These are phyloP conservation scores for Mythimna lalbum DNA, from an alignment of 2,888 invertebrate species.

Conservation along the genomic window DNA sequence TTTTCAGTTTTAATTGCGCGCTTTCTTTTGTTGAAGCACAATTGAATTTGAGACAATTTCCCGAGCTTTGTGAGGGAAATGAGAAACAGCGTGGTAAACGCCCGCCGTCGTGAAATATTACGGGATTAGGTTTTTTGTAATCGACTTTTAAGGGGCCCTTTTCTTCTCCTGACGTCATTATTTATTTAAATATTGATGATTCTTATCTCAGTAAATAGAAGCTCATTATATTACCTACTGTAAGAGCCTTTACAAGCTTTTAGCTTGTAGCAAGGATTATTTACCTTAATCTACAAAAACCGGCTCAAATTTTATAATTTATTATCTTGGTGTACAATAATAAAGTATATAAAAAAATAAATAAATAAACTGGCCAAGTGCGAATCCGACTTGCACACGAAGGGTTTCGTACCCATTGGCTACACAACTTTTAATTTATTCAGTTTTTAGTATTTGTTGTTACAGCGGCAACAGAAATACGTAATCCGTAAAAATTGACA, in stretches of 20 bases:
- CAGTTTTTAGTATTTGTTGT: too few species aligned
- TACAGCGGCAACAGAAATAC: too few species aligned
- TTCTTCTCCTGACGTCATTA: constrained; percentile 23
- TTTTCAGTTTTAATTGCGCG: constrained; percentile 49
- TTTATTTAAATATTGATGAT: constrained; percentile 43
- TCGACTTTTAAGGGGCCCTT: constrained; percentile 13
- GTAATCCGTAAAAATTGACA: too few species aligned
- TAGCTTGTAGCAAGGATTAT: background rate
- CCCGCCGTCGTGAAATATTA: constrained; percentile 42
- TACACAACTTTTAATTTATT: too few species aligned
- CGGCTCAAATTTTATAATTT: too few species aligned
- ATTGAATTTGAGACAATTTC: constrained; percentile 53
- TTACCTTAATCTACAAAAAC: background rate
- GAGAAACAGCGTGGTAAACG: constrained; percentile 35
- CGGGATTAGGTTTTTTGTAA: constrained; percentile 43
- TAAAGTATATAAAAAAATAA: too few species aligned
- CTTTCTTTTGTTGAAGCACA: constrained; percentile 47
- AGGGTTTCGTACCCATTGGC: too few species aligned
- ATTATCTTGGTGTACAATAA: too few species aligned
- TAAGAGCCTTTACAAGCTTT: constrained; percentile 1
- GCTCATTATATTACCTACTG: constrained; percentile 18
- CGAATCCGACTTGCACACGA: too few species aligned
- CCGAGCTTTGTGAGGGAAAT: constrained; percentile 31
- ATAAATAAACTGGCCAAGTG: too few species aligned
- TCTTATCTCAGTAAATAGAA: constrained; percentile 20